Percentiles rank a stretch among this genome's conserved stretches.
Evolutionary conservation across 2,113 vertebrate species (phyloP).

Genomic region (Gorsachius goisagi): DNA sequence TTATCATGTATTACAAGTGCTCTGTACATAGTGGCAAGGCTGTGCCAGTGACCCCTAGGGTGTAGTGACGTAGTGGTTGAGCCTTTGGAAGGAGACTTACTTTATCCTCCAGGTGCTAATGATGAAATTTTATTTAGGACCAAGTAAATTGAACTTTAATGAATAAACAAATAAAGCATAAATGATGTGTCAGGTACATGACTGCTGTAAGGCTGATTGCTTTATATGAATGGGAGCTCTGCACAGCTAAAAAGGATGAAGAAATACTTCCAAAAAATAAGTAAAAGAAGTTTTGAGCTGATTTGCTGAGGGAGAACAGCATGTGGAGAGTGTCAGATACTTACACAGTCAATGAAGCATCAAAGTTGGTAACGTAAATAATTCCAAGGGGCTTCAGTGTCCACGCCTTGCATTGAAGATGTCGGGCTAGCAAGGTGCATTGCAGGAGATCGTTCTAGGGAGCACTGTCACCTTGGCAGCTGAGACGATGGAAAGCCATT

Average conservation of each 20-base stretch:
- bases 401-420: background rate
- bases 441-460: background rate
- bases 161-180: background rate
- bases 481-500: background rate
- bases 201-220: background rate
- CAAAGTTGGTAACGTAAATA: fast-evolving
- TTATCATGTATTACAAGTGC: background rate
- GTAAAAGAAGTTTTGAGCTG: background rate
- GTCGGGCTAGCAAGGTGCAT: background rate
- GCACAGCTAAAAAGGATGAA: background rate
- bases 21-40: background rate
- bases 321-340: background rate
- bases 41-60: background rate
- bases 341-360: background rate
- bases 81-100: background rate
- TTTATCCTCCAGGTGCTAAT: background rate
- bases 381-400: background rate
- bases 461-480: background rate
- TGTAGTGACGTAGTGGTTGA: background rate
- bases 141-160: background rate
- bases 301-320: background rate
- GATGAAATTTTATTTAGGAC: background rate
- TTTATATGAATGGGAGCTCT: background rate
- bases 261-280: background rate
- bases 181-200: background rate